A percentile compares a stretch with the other conserved stretches of the same genome.
Evolutionary conservation across 2,888 invertebrate genomes (phyloP).

Genomic region (Drosophila ustulata): DNA sequence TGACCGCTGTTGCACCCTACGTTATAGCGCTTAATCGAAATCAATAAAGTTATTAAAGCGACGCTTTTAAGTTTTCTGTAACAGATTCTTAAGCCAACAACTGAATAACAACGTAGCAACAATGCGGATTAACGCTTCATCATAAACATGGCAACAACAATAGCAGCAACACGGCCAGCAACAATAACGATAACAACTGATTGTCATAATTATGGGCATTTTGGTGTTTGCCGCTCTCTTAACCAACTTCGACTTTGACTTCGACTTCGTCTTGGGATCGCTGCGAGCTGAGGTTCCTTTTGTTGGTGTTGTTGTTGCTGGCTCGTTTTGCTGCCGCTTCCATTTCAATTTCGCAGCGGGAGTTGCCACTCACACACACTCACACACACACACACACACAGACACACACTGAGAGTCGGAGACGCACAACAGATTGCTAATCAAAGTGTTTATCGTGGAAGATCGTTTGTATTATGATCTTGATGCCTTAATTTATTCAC

Average conservation of each 20-base stretch:
- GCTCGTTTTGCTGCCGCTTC: conserved; percentile 72
- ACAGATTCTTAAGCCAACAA: conserved; percentile 78
- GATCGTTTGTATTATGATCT: conserved; percentile 79
- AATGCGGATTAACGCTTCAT: conserved; percentile 79
- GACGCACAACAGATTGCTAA: conserved; percentile 58
- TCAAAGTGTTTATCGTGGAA: conserved; percentile 82
- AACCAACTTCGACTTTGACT: conserved; percentile 29
- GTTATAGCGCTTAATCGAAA: conserved; percentile 79
- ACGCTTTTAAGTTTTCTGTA: conserved; percentile 79
- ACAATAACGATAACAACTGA: conserved; percentile 57
- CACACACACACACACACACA: conserved; percentile 12
- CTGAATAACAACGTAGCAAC: conserved; percentile 61
- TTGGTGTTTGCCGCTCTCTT: conserved; percentile 74
- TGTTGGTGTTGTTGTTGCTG: conserved; percentile 32
- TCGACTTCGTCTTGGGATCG: background rate
- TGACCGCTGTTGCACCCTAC: conserved; percentile 47
- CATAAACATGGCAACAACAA: conserved; percentile 61
- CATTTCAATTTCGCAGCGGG: conserved; percentile 79
- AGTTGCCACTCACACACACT: conserved; percentile 53
- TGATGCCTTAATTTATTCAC: conserved; percentile 83
- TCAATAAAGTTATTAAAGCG: conserved; percentile 80
- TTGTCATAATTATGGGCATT: conserved; percentile 79
- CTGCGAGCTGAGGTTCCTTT: conserved; percentile 14
- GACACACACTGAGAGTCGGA: background rate
- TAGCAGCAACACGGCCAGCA: conserved; percentile 28